Base-by-base conservation (phyloP, 1,140 invertebrate genomes). In the Drosophila pectinifera region DNA sequence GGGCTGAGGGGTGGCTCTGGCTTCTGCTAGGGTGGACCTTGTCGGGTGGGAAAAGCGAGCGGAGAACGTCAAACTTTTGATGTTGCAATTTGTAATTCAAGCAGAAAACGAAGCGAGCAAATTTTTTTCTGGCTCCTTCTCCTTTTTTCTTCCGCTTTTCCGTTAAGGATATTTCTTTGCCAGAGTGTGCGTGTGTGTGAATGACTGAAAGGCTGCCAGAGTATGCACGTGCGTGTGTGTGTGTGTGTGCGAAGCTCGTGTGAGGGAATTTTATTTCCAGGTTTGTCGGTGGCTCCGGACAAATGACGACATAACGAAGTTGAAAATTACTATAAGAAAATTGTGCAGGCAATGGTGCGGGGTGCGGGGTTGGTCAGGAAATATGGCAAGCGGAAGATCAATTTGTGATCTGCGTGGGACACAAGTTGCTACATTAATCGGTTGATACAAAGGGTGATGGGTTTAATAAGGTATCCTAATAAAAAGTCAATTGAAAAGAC, bases 51-150 rank as follows among this genome's bases (percentile, higher is more conserved):
- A 41, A 72, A 77, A 72, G 74, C 51, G 76, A 83, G 83, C 67
- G 76, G 74, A 89, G 80, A 89, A 88, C 85, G 86, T 90, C 82
- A 90, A 90, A 90, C 86, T 90, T 90, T 90, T 90, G 89, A 91
- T 89, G 83, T 91, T 89, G 89, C 89, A 91, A 91, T 89, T 91
- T 91, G 89, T 90, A 90, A 90, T 90, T 90, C 86, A 90, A 90
- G 86, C 86, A 90, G 86, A 90, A 90, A 90, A 90, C 86, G 86
- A 90, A 85, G 86, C 81, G 81, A 80, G 67, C 78, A 85, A 82
- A 76, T 82, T 88, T 89, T 85, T 82, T 78, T 58, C 53, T 59
- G 16, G 38, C 73, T 70, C 39, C 61, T 34, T 65, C 26, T 62
- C 43, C 28, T 28, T 54, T 24, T 48, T 58, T 77, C 41, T 69